Percentiles rank a stretch among this genome's conserved stretches.
phyloP scores from a whole-genome alignment of 2,797 vertebrate species.

The Zonotrichia albicollis region DNA sequence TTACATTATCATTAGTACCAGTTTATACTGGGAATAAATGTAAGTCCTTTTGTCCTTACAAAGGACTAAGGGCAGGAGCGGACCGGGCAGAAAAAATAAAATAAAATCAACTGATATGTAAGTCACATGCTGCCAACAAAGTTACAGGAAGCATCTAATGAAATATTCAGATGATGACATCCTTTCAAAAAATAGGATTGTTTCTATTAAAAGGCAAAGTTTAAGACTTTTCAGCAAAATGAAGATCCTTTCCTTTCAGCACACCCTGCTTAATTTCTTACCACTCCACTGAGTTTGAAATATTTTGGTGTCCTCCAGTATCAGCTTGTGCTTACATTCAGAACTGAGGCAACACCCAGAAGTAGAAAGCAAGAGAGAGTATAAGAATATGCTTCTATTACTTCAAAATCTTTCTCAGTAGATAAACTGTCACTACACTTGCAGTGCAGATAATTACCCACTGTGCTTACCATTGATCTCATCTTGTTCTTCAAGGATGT shows the following conservation, averaged over 20 bases:
- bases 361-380: neutral
- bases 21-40: neutral
- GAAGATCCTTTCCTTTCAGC: neutral
- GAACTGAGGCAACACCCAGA: neutral
- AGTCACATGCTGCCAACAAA: neutral
- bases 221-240: neutral
- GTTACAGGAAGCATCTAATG: neutral
- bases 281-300: neutral
- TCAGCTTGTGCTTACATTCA: neutral
- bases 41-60: neutral
- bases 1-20: neutral
- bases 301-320: neutral
- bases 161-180: neutral
- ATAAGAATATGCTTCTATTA: neutral
- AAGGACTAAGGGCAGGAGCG: neutral
- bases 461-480: conserved; percentile 68
- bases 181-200: neutral
- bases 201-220: neutral
- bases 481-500: conserved; percentile 75
- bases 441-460: neutral
- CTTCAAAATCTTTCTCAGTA: neutral
- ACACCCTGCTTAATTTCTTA: neutral
- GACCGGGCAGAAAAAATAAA: neutral
- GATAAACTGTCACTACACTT: neutral
- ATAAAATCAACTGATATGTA: neutral